Conservation (phyloP, 2,113 vertebrate species). For the Rousettus leschenaultii region DNA sequence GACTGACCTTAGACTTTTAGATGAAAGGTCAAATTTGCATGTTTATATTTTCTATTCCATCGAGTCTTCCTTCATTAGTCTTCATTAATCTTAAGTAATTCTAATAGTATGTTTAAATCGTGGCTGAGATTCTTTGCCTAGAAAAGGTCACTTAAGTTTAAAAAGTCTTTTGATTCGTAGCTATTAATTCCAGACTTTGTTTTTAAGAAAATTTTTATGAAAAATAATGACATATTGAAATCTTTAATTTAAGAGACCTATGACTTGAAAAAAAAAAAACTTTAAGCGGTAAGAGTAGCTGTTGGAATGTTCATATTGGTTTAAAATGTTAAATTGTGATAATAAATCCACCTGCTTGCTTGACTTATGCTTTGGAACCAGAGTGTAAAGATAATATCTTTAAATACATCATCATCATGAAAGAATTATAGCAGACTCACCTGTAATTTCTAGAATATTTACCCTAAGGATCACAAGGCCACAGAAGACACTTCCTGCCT, state of each 20-base stretch:
- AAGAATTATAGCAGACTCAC: background rate
- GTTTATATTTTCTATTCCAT: conserved; percentile 12
- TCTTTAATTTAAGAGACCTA: background rate
- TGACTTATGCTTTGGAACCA: background rate
- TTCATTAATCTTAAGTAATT: conserved; percentile 35
- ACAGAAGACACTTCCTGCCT: background rate
- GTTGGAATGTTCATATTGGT: background rate
- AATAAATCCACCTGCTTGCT: background rate
- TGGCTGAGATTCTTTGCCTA: background rate
- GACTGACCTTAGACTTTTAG: background rate
- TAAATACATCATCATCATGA: background rate
- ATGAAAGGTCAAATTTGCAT: conserved; percentile 38
- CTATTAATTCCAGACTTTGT: background rate
- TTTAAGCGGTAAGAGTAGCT: background rate
- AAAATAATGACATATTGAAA: background rate
- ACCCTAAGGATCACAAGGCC: background rate
- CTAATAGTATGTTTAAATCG: conserved; percentile 13
- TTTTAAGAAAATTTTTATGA: conserved; percentile 23
- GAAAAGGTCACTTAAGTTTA: conserved; percentile 9
- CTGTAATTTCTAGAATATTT: background rate
- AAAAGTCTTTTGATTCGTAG: background rate
- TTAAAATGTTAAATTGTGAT: background rate
- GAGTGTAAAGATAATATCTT: background rate
- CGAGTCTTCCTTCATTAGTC: conserved; percentile 2
- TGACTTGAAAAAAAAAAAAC: background rate